These are phyloP conservation scores for Dissostichus mawsoni DNA, from an alignment of 2,113 vertebrate genomes.

Conservation along the genomic window DNA sequence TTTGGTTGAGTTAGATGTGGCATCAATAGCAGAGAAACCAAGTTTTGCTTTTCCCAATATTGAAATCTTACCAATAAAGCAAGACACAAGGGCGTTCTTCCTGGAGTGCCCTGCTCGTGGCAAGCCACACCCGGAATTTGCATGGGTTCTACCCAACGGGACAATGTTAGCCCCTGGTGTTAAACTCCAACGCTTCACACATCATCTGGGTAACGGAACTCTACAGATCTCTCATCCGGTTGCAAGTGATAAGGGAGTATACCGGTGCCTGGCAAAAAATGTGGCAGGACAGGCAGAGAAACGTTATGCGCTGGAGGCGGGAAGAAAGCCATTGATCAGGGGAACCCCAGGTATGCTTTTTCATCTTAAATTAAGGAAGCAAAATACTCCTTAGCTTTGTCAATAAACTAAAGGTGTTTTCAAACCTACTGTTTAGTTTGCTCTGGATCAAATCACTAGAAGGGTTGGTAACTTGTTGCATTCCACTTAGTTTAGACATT, in stretches of 20 bases:
- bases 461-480: background rate
- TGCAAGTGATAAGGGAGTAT: slow-evolving; percentile 82
- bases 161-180: slow-evolving; percentile 77
- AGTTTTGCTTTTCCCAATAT: slow-evolving; percentile 84
- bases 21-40: slow-evolving; percentile 84
- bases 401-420: background rate
- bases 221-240: slow-evolving; percentile 74
- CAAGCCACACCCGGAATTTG: slow-evolving; percentile 82
- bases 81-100: slow-evolving; percentile 63
- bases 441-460: background rate
- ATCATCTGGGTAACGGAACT: slow-evolving; percentile 79
- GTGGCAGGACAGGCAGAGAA: slow-evolving; percentile 86
- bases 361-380: background rate
- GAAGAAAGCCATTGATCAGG: slow-evolving; percentile 82
- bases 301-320: slow-evolving; percentile 80
- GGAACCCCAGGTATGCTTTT: slow-evolving; percentile 69
- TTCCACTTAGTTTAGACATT: background rate
- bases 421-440: background rate
- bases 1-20: slow-evolving; percentile 80
- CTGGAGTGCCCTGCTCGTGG: slow-evolving; percentile 82
- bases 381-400: background rate
- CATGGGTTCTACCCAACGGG: slow-evolving; percentile 84
- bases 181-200: slow-evolving; percentile 78
- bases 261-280: slow-evolving; percentile 84
- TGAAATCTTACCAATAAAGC: slow-evolving; percentile 81